Percentiles rank a stretch among this genome's conserved stretches.
phyloP scores from a whole-genome alignment of 2,888 invertebrate species.

The Bembecia ichneumoniformis region DNA sequence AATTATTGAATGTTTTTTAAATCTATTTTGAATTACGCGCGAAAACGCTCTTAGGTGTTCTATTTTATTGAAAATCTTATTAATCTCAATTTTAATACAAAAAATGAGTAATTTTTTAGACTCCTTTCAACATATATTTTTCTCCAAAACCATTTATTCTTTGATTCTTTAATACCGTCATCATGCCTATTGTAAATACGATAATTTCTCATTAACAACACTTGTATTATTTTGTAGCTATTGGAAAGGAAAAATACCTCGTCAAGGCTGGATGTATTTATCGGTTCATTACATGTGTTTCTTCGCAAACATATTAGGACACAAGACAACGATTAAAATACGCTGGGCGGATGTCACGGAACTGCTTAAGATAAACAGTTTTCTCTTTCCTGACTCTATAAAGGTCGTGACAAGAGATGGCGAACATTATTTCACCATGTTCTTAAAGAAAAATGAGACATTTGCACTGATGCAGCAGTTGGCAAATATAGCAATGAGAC shows the following conservation, averaged over 20 bases:
- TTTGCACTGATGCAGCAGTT: slow-evolving; percentile 94
- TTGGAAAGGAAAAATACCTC: slow-evolving; percentile 91
- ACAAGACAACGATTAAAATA: slow-evolving; percentile 88
- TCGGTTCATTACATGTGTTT: slow-evolving; percentile 97
- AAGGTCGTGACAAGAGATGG: slow-evolving; percentile 88
- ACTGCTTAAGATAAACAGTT: slow-evolving; percentile 81
- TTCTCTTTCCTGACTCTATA: slow-evolving; percentile 88
- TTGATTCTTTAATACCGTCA: too few species aligned
- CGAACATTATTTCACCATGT: slow-evolving; percentile 92
- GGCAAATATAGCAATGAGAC: slow-evolving; percentile 97
- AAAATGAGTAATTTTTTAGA: too few species aligned
- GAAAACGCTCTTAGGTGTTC: too few species aligned
- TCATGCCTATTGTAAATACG: slow-evolving; percentile 1
- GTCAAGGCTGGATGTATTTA: slow-evolving; percentile 98
- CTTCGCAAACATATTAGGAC: slow-evolving; percentile 93
- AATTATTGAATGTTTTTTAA: too few species aligned
- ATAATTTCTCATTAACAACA: slow-evolving; percentile 1
- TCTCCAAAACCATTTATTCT: too few species aligned
- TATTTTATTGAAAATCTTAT: too few species aligned
- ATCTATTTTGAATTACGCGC: too few species aligned
- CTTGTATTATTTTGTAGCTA: slow-evolving; percentile 75
- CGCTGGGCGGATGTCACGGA: slow-evolving; percentile 93
- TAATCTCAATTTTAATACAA: too few species aligned
- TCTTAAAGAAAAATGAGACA: slow-evolving; percentile 90
- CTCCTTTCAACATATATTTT: too few species aligned